Evolutionary conservation across 2,113 vertebrate species (phyloP).

Genomic region (Mixornis gularis): DNA sequence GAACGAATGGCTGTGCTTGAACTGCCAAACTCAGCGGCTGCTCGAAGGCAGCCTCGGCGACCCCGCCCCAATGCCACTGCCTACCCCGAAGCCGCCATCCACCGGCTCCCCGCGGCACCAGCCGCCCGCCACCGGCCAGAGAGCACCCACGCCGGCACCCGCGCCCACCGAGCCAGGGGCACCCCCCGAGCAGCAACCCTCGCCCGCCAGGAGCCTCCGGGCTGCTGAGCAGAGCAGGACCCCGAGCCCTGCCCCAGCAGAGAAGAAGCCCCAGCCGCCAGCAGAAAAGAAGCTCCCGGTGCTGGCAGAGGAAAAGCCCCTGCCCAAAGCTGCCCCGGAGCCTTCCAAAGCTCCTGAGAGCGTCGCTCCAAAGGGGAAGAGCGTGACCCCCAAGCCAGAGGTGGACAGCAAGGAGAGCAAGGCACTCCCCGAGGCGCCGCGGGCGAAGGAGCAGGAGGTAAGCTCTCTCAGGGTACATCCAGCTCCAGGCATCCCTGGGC

Average conservation of each 20-base stretch:
- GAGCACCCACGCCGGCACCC: slow-evolving; percentile 16
- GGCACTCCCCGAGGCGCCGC: slow-evolving; percentile 72
- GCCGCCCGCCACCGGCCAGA: slow-evolving; percentile 37
- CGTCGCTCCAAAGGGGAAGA: slow-evolving; percentile 46
- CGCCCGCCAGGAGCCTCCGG: slow-evolving; percentile 75
- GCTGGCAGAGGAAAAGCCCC: slow-evolving; percentile 67
- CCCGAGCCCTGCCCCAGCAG: slow-evolving; percentile 67
- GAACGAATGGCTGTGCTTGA: slow-evolving; percentile 98
- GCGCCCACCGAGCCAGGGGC: not conserved
- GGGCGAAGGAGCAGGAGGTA: slow-evolving; percentile 88
- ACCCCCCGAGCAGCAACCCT: slow-evolving; percentile 72
- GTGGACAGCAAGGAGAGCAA: slow-evolving; percentile 74
- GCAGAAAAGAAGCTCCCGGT: slow-evolving; percentile 59
- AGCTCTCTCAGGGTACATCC: not conserved
- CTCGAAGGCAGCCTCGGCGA: slow-evolving; percentile 91
- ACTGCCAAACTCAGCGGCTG: slow-evolving; percentile 97
- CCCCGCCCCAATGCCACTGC: slow-evolving; percentile 72
- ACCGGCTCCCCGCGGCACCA: slow-evolving; percentile 74
- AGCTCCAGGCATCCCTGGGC: not conserved
- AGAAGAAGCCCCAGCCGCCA: slow-evolving; percentile 61
- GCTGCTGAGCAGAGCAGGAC: slow-evolving; percentile 72
- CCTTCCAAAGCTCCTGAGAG: slow-evolving; percentile 49
- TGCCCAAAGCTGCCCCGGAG: slow-evolving; percentile 55
- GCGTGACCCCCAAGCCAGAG: slow-evolving; percentile 39
- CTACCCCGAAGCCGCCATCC: slow-evolving; percentile 79